Evolutionary conservation across 2,888 invertebrate species (phyloP).

Genomic region (Rotaria magnacalcarata): DNA sequence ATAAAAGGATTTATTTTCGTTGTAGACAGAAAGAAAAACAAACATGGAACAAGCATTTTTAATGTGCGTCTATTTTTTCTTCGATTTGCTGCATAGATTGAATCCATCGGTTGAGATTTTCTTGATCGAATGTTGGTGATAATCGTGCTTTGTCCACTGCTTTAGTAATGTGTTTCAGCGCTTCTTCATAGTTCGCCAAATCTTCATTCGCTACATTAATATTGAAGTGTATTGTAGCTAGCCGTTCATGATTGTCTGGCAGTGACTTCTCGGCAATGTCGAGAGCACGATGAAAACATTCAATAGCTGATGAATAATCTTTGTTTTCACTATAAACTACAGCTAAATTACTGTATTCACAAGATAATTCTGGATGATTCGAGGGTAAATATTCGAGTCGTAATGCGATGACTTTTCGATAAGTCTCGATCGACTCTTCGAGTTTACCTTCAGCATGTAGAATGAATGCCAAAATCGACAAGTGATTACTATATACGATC

Average conservation of each 20-base stretch:
- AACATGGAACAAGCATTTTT: too few species aligned
- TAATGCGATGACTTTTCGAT: neutral
- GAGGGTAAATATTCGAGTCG: neutral
- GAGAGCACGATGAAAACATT: neutral
- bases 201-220: neutral
- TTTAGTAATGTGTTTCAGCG: neutral
- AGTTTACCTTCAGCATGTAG: neutral
- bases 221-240: neutral
- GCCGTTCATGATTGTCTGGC: neutral
- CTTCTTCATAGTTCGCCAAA: neutral
- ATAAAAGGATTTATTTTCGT: too few species aligned
- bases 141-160: neutral
- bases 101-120: neutral
- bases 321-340: neutral
- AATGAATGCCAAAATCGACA: neutral
- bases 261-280: neutral
- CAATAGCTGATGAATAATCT: neutral
- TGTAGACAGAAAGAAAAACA: too few species aligned
- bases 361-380: neutral
- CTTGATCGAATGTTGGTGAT: neutral
- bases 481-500: neutral
- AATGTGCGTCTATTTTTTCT: neutral
- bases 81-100: neutral
- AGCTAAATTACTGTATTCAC: neutral
- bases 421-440: neutral